Evolutionary conservation across 2,797 vertebrate genomes (phyloP).

Genomic region (Anabacerthia variegaticeps): DNA sequence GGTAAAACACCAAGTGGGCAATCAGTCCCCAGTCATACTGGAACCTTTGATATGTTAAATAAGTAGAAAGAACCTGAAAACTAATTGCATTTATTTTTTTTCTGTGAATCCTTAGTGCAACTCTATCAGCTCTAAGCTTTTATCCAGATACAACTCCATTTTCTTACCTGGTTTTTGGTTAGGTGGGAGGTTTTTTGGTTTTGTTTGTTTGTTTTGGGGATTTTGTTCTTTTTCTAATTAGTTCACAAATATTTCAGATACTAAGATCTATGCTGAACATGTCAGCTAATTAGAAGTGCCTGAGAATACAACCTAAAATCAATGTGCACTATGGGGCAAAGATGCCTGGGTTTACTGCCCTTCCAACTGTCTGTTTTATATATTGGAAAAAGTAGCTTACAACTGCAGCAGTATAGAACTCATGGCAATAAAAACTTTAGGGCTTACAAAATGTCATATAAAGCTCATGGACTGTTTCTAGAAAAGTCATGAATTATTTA

Average conservation of each 20-base stretch:
- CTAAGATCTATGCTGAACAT: background rate
- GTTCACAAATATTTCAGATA: constrained; percentile 26
- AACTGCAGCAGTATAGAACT: background rate
- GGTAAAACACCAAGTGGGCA: background rate
- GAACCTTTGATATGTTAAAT: background rate
- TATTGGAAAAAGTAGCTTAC: constrained; percentile 24
- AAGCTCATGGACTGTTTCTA: constrained; percentile 52
- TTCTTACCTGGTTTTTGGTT: background rate
- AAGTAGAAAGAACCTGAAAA: background rate
- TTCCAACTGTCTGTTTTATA: background rate
- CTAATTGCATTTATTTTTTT: background rate
- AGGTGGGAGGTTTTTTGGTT: background rate
- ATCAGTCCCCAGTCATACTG: background rate
- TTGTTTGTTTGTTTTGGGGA: background rate
- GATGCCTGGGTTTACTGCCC: background rate
- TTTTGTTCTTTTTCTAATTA: background rate
- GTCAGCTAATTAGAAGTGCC: constrained; percentile 27
- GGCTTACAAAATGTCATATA: constrained; percentile 60
- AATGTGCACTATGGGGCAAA: background rate
- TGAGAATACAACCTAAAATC: constrained; percentile 24
- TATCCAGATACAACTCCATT: background rate
- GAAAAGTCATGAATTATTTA: constrained; percentile 71
- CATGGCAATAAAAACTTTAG: constrained; percentile 56
- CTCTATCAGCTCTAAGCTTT: background rate
- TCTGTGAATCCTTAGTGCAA: background rate